These are phyloP conservation scores for Merops nubicus DNA, from an alignment of 2,113 vertebrate genomes.

Conservation along the genomic window DNA sequence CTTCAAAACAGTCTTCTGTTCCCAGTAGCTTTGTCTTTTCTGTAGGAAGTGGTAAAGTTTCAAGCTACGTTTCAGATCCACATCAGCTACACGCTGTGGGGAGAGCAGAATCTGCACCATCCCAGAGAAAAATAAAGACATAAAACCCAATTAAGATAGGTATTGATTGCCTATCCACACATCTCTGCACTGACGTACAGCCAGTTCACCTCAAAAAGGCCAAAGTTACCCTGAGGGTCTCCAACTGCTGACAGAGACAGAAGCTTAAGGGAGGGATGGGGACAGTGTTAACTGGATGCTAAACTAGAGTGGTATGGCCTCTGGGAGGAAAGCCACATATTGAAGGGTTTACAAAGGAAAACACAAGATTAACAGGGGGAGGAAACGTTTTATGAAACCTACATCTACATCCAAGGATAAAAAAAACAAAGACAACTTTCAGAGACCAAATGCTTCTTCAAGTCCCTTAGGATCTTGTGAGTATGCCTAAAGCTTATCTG, in stretches of 20 bases:
- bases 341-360: neutral
- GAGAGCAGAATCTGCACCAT: neutral
- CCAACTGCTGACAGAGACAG: neutral
- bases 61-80: neutral
- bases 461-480: neutral
- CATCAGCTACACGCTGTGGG: neutral
- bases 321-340: neutral
- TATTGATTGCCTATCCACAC: conserved; percentile 4
- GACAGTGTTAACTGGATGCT: neutral
- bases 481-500: neutral
- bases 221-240: neutral
- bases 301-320: neutral
- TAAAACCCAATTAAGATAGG: neutral
- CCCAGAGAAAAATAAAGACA: conserved; percentile 28
- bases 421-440: neutral
- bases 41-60: neutral
- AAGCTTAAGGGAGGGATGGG: neutral
- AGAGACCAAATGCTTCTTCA: neutral
- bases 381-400: neutral
- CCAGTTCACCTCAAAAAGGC: neutral
- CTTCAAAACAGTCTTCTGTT: neutral
- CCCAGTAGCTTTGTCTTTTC: neutral
- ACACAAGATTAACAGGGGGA: neutral
- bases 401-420: neutral
- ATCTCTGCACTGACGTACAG: neutral